phyloP scores from a whole-genome alignment of 1,140 invertebrate species.

The Phymastichus coffea region DNA sequence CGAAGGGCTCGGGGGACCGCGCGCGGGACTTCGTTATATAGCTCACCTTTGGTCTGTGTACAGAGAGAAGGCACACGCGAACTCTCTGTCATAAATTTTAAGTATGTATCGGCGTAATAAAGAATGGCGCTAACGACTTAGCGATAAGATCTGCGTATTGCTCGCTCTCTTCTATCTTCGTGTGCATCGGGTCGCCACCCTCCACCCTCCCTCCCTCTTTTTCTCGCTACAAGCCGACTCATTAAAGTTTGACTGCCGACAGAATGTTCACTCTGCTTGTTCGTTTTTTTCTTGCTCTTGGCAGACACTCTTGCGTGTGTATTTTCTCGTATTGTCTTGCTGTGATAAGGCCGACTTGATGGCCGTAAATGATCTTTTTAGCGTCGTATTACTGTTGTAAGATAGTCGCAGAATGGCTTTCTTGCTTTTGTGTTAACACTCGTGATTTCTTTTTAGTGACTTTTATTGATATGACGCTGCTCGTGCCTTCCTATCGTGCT shows the following conservation, averaged over 20 bases:
- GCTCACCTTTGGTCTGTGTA: not conserved
- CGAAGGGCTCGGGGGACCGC: slow-evolving; percentile 15
- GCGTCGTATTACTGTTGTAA: not conserved
- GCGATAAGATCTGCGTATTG: slow-evolving; percentile 20
- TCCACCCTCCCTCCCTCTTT: not conserved
- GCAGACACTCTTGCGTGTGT: not conserved
- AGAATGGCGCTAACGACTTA: slow-evolving; percentile 26
- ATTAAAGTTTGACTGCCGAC: slow-evolving; percentile 19
- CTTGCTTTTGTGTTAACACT: not conserved
- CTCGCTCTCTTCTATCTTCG: no score
- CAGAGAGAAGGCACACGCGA: not conserved
- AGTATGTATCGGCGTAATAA: slow-evolving; percentile 25
- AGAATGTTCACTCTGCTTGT: not conserved
- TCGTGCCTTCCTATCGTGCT: no score
- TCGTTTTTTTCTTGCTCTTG: not conserved
- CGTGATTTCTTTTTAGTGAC: not conserved
- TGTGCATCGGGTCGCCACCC: no score
- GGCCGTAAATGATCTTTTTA: slow-evolving; percentile 19
- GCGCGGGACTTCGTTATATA: not conserved
- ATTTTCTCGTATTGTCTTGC: not conserved
- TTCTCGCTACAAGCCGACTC: not conserved
- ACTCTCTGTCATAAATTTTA: slow-evolving; percentile 13
- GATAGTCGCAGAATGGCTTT: not conserved
- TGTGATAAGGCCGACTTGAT: not conserved
- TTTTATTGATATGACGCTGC: no score